These are phyloP conservation scores for Anas platyrhynchos DNA, from an alignment of 2,113 vertebrate species.

Conservation along the genomic window DNA sequence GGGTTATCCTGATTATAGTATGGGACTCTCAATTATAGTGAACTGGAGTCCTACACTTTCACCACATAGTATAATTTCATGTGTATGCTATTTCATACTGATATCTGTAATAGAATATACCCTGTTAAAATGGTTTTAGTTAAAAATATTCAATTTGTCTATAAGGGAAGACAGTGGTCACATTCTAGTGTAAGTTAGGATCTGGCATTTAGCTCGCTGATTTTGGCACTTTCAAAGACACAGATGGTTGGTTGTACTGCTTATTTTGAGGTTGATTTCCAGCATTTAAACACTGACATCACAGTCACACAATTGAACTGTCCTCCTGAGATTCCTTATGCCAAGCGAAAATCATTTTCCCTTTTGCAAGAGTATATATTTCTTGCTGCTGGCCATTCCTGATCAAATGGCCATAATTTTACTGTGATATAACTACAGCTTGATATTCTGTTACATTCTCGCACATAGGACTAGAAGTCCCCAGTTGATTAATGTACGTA, in stretches of 20 bases:
- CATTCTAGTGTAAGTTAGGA: not conserved
- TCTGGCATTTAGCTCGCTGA: not conserved
- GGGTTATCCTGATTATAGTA: not conserved
- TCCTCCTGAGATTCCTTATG: not conserved
- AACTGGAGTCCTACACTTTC: not conserved
- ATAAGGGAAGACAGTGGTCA: not conserved
- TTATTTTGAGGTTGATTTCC: not conserved
- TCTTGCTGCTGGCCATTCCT: not conserved
- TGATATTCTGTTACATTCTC: not conserved
- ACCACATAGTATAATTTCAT: not conserved
- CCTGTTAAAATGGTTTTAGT: no score
- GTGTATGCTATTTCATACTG: not conserved
- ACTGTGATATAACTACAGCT: rapidly evolving
- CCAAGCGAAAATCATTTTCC: not conserved
- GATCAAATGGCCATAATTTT: not conserved
- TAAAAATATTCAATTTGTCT: not conserved
- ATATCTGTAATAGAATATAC: not conserved
- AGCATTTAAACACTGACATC: not conserved
- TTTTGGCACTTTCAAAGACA: not conserved
- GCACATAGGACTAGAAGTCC: not conserved
- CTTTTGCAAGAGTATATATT: not conserved
- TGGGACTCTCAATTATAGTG: not conserved
- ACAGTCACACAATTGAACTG: not conserved
- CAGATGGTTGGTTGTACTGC: not conserved
- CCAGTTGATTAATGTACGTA: not conserved